Evolutionary conservation across 2,797 vertebrate species (phyloP), one percentile per base, ranked within the genome.

Genomic region (Gobio occitaniae): DNA sequence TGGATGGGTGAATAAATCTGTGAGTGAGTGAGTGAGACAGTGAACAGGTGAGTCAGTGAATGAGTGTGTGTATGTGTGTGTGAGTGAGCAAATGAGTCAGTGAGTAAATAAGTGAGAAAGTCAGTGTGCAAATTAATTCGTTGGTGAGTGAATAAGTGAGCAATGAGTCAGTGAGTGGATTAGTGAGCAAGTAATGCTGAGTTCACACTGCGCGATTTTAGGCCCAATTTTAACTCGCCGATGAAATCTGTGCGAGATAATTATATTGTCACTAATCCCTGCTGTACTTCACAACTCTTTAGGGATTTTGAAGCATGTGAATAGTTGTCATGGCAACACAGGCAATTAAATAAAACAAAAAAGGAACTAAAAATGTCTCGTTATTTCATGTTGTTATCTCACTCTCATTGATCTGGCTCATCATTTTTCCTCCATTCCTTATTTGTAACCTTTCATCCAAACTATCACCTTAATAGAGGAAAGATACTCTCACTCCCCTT

Each of bases 261-360:
- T 11, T 21, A 61, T 61, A 61, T 61, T 61, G 56, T 61, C 10
- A 25, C 56, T 61, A 48, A 77, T 59, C 25, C n/a, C 11, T 63
- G 65, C 61, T 77, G 38, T 68, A 25, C 65, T 82, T 68, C 68
- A 76, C 61, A 85, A 76, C 47, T 48, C 76, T 69, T 84, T 66
- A 70, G 59, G 71, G 59, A 83, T 89, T 85, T 44, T 56, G 54
- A 83, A 50, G 56, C 68, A 83, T 83, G 47, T 71, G 65, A 80
- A 84, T 16, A 66, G 84, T 87, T 70, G 79, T 79, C 86, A 89
- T 87, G 72, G 83, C 50, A 87, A 90, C 87, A 70, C 44, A 70
- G 54, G 61, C 78, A 78, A 78, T 83, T 74, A 86, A 89, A 79
- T 68, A 65, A 86, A 84, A 84, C 21, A 77, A 63, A 75, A 78